Conservation (phyloP, 2,113 vertebrate species). For the Hemichromis elongatus region DNA sequence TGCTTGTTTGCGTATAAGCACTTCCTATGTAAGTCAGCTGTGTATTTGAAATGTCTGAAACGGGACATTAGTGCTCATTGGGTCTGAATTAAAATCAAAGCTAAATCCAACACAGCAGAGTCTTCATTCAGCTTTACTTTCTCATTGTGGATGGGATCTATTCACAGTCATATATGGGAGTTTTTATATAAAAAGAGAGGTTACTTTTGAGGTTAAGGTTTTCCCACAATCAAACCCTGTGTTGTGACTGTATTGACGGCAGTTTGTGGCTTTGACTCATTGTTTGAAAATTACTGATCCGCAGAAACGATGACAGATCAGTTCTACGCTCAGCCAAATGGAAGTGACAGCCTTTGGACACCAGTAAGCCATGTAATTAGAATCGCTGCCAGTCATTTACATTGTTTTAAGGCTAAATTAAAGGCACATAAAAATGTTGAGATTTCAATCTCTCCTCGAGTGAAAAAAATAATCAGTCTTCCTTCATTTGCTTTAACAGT, state of each 20-base stretch:
- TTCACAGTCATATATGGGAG: background rate
- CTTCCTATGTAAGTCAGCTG: background rate
- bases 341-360: background rate
- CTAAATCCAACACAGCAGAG: background rate
- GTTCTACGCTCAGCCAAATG: background rate
- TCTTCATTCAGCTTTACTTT: background rate
- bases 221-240: background rate
- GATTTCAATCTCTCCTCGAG: background rate
- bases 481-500: background rate
- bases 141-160: background rate
- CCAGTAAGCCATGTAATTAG: background rate
- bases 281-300: background rate
- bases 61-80: fast-evolving
- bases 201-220: background rate
- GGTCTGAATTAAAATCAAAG: background rate
- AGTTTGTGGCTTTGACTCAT: background rate
- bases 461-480: background rate
- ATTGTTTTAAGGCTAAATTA: background rate
- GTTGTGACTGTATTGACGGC: background rate
- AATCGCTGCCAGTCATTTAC: background rate
- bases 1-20: background rate
- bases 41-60: background rate
- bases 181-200: fast-evolving
- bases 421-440: background rate
- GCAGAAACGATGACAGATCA: background rate